Percentiles rank a stretch among this genome's conserved stretches.
Evolutionary conservation across 2,888 invertebrate species (phyloP).

Genomic region (Epistrophe grossulariae): DNA sequence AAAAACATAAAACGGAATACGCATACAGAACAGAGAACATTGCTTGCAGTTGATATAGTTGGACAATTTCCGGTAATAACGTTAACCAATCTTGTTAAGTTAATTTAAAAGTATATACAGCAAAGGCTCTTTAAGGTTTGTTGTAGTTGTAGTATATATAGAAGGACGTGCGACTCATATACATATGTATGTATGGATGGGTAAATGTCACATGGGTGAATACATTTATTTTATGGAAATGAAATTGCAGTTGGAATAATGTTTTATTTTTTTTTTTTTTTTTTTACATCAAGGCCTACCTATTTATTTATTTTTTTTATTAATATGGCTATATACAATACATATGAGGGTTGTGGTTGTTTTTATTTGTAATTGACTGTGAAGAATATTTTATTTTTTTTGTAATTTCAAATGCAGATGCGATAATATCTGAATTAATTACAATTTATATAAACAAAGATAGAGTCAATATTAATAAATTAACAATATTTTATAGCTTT

Average conservation of each 20-base stretch:
- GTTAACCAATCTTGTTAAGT: constrained; percentile 70
- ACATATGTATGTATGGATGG: not conserved
- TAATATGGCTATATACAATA: not conserved
- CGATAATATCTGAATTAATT: not conserved
- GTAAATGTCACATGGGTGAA: constrained; percentile 3
- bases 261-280: not conserved
- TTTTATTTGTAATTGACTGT: constrained; percentile 8
- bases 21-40: not conserved
- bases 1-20: constrained; percentile 1
- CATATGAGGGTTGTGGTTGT: not conserved
- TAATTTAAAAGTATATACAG: constrained; percentile 69
- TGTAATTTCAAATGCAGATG: not conserved
- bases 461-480: not conserved
- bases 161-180: not conserved
- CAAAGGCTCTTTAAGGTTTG: constrained; percentile 18
- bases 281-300: not conserved
- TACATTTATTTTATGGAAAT: not conserved
- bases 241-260: constrained; percentile 11
- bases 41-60: constrained; percentile 39
- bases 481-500: not conserved
- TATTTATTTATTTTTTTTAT: not conserved
- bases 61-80: constrained; percentile 59
- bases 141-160: not conserved
- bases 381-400: not conserved
- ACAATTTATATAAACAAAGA: not conserved